Evolutionary conservation across 2,888 invertebrate genomes (phyloP), one percentile per base, ranked within the genome.

Genomic region (Uloborus plumipes): DNA sequence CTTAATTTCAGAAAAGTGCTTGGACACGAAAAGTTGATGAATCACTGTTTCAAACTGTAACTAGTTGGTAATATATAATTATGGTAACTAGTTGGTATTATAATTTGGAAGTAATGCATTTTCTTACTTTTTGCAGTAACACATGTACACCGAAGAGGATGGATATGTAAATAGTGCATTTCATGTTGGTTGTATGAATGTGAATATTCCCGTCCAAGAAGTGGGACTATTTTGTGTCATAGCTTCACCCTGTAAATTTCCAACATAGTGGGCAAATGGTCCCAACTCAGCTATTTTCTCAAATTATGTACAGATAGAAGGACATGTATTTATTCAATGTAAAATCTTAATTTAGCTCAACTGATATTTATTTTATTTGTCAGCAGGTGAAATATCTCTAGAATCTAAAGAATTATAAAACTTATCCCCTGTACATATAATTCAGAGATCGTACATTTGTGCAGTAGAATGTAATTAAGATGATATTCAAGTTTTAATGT

Each of bases 211-310:
- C 80, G 80, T 81, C 80, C 80, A 81, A 69, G 74, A 81, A 74
- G 74, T 71, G 69, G 80, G 74, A 81, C 80, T 81, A 74, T 81
- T 81, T 81, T 81, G 65, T 81, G 80, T 81, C 80, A 81, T 74
- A 81, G 80, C 80, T 74, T 81, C 80, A 74, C 74, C 74, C 74
- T 81, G 80, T 81, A 81, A 62, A 81, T 81, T 81, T 74, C 74
- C 80, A 69, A 81, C 80, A 80, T 80, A 80, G 79, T 39, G 73
- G 79, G 67, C 79, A 70, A 51, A 81, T 69, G 70, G 77, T 70
- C 77, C 77, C 77, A 55, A 71, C 65, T 81, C 80, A 81, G 80
- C 80, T 81, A 81, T 81, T 81, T 81, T 81, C 79, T 81, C 80
- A 69, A 81, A 58, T 75, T 74, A 59, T 81, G 80, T 81, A 81